These are phyloP conservation scores for Epizoanthus rinbou DNA, from an alignment of 92 coral and sea anemone species.

Conservation along the genomic window DNA sequence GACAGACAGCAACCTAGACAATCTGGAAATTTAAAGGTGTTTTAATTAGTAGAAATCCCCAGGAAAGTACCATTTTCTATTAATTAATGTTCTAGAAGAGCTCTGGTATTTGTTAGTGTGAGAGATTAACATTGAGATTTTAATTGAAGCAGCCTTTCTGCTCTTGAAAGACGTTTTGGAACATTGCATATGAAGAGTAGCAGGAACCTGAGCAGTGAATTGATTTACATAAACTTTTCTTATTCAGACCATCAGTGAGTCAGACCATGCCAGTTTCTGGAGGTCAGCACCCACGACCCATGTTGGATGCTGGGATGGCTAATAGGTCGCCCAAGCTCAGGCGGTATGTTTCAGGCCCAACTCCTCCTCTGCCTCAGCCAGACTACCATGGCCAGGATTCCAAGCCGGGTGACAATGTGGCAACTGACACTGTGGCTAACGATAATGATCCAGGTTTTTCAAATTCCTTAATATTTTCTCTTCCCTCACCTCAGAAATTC, in stretches of 20 bases:
- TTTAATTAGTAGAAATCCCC: too few relatives aligned
- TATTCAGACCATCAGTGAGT: slow-evolving; percentile 21
- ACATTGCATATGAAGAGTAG: neutral
- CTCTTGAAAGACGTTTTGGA: too few relatives aligned
- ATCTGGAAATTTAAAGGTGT: too few relatives aligned
- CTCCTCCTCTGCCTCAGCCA: slow-evolving; percentile 35
- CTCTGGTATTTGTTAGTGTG: too few relatives aligned
- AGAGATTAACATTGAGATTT: too few relatives aligned
- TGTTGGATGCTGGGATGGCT: slow-evolving; percentile 18
- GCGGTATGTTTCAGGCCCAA: slow-evolving; percentile 20
- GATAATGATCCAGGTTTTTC: slow-evolving; percentile 12
- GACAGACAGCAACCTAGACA: too few relatives aligned
- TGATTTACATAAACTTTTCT: neutral
- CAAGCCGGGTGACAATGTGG: neutral
- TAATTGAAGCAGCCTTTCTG: too few relatives aligned
- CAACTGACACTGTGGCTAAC: neutral
- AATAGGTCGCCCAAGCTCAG: slow-evolving; percentile 17
- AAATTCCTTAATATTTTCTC: too few relatives aligned
- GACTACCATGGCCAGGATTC: slow-evolving; percentile 31
- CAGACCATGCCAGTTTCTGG: slow-evolving; percentile 42
- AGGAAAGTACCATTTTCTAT: too few relatives aligned
- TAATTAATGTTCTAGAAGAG: too few relatives aligned
- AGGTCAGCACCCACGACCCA: slow-evolving; percentile 38
- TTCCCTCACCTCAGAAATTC: too few relatives aligned
- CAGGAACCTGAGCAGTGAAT: too few relatives aligned